A percentile compares a stretch with the other conserved stretches of the same genome.
These are phyloP conservation scores for Centropristis striata DNA, from an alignment of 2,113 vertebrate genomes.

Conservation along the genomic window DNA sequence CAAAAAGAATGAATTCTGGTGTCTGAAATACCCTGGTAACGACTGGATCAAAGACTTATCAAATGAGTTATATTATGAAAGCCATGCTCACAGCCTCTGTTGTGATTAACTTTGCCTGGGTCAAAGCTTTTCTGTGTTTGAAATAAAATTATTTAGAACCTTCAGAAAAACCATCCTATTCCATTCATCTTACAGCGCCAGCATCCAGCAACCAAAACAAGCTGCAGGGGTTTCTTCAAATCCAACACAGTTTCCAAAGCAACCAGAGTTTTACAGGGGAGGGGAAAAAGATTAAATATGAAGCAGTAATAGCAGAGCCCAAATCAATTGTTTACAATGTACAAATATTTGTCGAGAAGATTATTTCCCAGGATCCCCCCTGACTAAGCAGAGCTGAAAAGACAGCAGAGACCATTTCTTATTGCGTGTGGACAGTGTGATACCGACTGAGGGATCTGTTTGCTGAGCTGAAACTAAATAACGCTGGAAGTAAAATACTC, in stretches of 20 bases:
- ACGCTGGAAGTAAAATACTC: not conserved
- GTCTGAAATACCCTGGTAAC: not conserved
- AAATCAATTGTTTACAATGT: constrained; percentile 14
- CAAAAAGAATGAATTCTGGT: not conserved
- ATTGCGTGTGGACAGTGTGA: not conserved
- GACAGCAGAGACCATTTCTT: not conserved
- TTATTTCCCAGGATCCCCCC: constrained; percentile 30
- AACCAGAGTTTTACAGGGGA: not conserved
- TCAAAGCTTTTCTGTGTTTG: not conserved
- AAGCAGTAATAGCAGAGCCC: constrained; percentile 4
- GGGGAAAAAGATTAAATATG: not conserved
- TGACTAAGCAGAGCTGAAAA: not conserved
- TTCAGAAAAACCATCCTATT: not conserved
- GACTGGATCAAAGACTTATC: not conserved
- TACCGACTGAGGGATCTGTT: not conserved
- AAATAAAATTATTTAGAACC: not conserved
- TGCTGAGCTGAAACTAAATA: constrained; percentile 1
- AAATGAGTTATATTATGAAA: not conserved
- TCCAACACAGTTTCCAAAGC: not conserved
- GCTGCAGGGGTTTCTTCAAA: not conserved
- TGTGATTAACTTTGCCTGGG: not conserved
- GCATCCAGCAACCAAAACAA: constrained; percentile 1
- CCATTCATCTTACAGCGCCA: not conserved
- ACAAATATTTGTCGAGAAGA: constrained; percentile 22
- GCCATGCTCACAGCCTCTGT: not conserved